Conservation (phyloP, 2,888 invertebrate species). For the Cheilosia grossa region DNA sequence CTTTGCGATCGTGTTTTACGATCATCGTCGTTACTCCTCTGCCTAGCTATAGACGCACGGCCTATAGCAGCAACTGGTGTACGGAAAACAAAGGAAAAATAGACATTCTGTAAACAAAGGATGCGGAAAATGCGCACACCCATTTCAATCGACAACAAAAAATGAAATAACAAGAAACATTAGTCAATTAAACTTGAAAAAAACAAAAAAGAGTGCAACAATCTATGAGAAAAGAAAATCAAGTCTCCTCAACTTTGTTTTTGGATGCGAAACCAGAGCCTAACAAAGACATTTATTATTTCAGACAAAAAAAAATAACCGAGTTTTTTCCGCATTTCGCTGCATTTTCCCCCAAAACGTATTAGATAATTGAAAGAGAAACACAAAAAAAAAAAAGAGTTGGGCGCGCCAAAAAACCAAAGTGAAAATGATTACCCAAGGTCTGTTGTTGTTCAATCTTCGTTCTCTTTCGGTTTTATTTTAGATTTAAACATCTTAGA, state of each 20-base stretch:
- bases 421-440: slow-evolving; percentile 61
- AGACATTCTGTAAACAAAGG: slow-evolving; percentile 4
- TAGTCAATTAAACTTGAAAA: slow-evolving; percentile 61
- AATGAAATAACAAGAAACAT: slow-evolving; percentile 35
- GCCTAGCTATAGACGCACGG: too few relatives aligned
- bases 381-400: slow-evolving; percentile 11
- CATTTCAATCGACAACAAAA: slow-evolving; percentile 29
- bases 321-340: neutral
- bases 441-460: slow-evolving; percentile 55
- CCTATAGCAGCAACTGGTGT: neutral
- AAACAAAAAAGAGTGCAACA: slow-evolving; percentile 12
- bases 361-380: slow-evolving; percentile 54
- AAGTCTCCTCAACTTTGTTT: slow-evolving; percentile 31
- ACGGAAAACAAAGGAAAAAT: neutral
- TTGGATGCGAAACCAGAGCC: slow-evolving; percentile 31
- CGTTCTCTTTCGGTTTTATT: slow-evolving; percentile 27
- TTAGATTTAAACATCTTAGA: slow-evolving; percentile 23
- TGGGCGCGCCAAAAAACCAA: slow-evolving; percentile 29
- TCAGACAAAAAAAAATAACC: slow-evolving; percentile 12
- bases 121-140: slow-evolving; percentile 13
- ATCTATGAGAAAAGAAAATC: slow-evolving; percentile 20
- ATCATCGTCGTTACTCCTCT: too few relatives aligned
- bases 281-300: slow-evolving; percentile 65
- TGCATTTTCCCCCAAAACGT: slow-evolving; percentile 25
- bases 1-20: too few relatives aligned